Evolutionary conservation across 30 jellyfish, hydroid and myxozoan genomes (phyloP).

Genomic region (Aurelia coerulea): DNA sequence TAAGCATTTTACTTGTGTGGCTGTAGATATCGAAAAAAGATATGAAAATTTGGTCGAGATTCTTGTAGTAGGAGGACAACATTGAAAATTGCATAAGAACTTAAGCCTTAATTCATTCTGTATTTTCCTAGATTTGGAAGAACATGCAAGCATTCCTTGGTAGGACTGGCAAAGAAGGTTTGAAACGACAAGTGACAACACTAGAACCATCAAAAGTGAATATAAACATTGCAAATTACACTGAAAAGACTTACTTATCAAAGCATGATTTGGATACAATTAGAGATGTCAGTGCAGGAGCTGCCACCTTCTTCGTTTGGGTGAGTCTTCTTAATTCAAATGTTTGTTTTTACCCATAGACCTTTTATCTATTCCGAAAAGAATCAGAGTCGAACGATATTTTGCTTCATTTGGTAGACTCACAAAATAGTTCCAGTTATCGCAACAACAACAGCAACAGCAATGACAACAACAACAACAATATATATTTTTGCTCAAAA

Average conservation of each 20-base stretch:
- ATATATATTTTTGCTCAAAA: no score
- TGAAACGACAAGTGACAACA: slow-evolving; percentile 84
- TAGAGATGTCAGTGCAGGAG: slow-evolving; percentile 96
- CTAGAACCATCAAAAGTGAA: slow-evolving; percentile 80
- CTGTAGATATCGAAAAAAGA: no score
- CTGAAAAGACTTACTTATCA: slow-evolving; percentile 70
- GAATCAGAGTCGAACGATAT: no score
- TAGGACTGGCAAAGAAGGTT: slow-evolving; percentile 89
- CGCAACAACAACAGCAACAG: no score
- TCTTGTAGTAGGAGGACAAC: no score
- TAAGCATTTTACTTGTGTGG: no score
- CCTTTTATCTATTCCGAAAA: no score
- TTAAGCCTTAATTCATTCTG: not conserved
- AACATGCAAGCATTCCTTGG: slow-evolving; percentile 94
- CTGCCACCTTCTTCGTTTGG: slow-evolving; percentile 97
- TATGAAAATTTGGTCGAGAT: no score
- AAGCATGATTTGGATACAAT: slow-evolving; percentile 83
- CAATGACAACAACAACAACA: no score
- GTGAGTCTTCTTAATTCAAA: slow-evolving; percentile 31
- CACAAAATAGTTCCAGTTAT: no score
- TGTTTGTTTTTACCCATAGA: not conserved
- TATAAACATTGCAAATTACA: slow-evolving; percentile 65
- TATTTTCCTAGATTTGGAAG: slow-evolving; percentile 74
- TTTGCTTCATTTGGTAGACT: no score
- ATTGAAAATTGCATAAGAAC: no score